Evolutionary conservation across 1,140 invertebrate species (phyloP).

Genomic region (Leptestheria dahalacensis): DNA sequence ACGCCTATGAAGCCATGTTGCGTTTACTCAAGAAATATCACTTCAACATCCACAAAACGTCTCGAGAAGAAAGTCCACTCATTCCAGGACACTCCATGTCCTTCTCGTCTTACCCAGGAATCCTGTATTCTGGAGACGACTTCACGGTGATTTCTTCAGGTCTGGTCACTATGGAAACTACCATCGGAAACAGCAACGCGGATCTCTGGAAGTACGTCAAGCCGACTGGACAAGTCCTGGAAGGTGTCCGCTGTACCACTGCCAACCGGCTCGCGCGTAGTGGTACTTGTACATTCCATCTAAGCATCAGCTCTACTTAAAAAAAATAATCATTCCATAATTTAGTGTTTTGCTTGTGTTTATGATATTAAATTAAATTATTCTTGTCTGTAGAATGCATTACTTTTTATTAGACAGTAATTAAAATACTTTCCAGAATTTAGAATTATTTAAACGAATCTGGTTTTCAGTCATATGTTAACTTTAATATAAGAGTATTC

Average conservation of each 20-base stretch:
- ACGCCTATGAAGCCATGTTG: constrained; percentile 57
- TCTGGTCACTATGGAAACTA: constrained; percentile 51
- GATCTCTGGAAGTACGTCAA: constrained; percentile 41
- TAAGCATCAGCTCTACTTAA: too few relatives aligned
- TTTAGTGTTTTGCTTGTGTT: too few relatives aligned
- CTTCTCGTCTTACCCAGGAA: constrained; percentile 79
- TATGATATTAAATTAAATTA: too few relatives aligned
- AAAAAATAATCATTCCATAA: too few relatives aligned
- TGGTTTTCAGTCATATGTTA: too few relatives aligned
- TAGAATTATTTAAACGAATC: too few relatives aligned
- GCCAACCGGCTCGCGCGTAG: constrained; percentile 60
- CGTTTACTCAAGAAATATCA: constrained; percentile 79
- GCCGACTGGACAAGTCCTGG: constrained; percentile 41
- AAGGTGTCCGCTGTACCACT: constrained; percentile 64
- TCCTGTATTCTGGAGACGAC: constrained; percentile 73
- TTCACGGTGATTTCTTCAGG: constrained; percentile 56
- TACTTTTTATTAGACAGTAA: background rate
- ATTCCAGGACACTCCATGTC: constrained; percentile 51
- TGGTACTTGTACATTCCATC: too few relatives aligned
- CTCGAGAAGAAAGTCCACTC: constrained; percentile 27
- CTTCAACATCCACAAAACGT: constrained; percentile 52
- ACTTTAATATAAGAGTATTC: too few relatives aligned
- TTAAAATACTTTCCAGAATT: background rate
- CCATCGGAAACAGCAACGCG: constrained; percentile 50
- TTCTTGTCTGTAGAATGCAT: too few relatives aligned